Evolutionary conservation across 1,140 invertebrate species (phyloP).

Genomic region (Bradysia coprophila): DNA sequence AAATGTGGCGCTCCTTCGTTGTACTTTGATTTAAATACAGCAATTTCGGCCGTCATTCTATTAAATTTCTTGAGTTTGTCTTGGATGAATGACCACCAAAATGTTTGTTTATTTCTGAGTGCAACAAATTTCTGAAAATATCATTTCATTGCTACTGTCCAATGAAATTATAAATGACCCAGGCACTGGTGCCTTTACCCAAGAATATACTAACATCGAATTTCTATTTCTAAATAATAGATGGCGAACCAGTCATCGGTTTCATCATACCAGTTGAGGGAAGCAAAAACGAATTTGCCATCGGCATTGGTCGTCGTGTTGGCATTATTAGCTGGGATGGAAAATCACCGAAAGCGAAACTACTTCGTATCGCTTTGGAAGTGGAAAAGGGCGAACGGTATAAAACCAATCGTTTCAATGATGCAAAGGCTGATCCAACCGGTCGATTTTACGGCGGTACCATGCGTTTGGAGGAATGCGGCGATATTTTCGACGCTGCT

Average conservation of each 20-base stretch:
- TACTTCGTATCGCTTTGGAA: background rate
- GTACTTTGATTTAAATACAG: too few relatives aligned
- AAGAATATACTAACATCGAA: too few relatives aligned
- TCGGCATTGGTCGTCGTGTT: background rate
- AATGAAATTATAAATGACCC: too few relatives aligned
- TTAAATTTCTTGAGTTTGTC: too few relatives aligned
- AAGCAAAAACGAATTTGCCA: background rate
- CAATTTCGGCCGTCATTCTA: too few relatives aligned
- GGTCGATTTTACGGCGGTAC: slow-evolving; percentile 2
- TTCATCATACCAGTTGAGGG: slow-evolving; percentile 2
- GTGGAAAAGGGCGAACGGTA: background rate
- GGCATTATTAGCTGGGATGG: slow-evolving; percentile 3
- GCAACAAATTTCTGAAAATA: too few relatives aligned
- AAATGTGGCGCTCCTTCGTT: too few relatives aligned
- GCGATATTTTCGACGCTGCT: background rate
- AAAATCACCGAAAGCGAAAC: background rate
- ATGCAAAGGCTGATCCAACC: slow-evolving; percentile 1
- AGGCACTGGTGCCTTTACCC: too few relatives aligned
- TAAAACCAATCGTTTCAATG: slow-evolving; percentile 1
- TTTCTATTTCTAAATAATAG: background rate
- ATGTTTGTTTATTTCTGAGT: too few relatives aligned
- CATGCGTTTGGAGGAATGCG: background rate
- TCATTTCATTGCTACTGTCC: too few relatives aligned
- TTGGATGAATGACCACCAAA: too few relatives aligned
- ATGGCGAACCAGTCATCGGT: background rate